phyloP scores from a whole-genome alignment of 2,888 invertebrate genomes.

The Uloborus plumipes region DNA sequence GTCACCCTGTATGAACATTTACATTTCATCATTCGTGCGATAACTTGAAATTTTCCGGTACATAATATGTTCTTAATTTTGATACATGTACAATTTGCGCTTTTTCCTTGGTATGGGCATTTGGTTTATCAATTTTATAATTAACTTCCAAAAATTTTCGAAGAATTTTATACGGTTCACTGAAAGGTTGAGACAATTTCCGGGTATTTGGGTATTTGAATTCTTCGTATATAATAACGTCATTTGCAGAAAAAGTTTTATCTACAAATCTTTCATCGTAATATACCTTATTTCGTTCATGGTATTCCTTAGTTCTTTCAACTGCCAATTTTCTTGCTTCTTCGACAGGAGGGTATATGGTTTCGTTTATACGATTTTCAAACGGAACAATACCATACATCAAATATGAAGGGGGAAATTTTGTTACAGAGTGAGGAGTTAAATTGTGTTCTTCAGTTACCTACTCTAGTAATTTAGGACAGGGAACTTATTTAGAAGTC shows the following conservation, averaged over 20 bases:
- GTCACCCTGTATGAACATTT: no score
- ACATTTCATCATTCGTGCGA: no score
- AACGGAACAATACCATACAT: not conserved
- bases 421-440: not conserved
- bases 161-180: not conserved
- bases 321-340: not conserved
- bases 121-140: no score
- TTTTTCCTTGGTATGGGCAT: not conserved
- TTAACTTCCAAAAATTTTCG: not conserved
- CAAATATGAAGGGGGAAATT: not conserved
- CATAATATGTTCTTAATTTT: not conserved
- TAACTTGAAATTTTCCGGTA: no score
- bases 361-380: not conserved
- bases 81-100: not conserved
- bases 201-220: not conserved
- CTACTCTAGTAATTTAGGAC: not conserved
- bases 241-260: no score
- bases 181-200: not conserved
- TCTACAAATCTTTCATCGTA: no score
- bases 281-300: no score
- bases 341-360: not conserved
- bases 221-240: no score
- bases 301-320: not conserved
- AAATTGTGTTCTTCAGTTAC: not conserved
- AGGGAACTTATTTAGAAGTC: not conserved